Base-by-base conservation (phyloP, 2,888 invertebrate species). In the Druceiella hillmani region DNA sequence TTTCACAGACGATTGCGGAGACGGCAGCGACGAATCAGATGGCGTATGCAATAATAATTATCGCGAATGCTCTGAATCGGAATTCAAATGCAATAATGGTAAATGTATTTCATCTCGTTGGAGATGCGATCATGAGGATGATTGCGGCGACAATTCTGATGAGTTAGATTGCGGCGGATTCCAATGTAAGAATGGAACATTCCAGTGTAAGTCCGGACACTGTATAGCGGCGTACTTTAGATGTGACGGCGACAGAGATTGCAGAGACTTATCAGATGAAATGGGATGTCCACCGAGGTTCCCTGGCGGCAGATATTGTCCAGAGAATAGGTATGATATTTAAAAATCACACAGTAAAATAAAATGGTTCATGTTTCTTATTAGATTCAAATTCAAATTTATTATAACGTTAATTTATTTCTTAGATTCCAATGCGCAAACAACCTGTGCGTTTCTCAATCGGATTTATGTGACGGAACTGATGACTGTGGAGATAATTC, bases 71-170 rank as follows among this genome's bases (percentile, higher is more conserved):
- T 94, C 93, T 0, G 94, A 95, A 58, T 91, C 89, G 0, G 93
- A 93, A 57, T 93, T 91, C 74, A 78, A 77, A 36, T 94, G 93
- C 55, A 77, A 70, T 29, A 92, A 92, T 55, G 87, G 88, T 24
- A 90, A 89, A 55, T 94, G 93, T 56, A 90, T 95, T 33, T 91
- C 93, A 0, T 84, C 85, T 1, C 75, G 93, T 44, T 94, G 93
- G 92, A 78, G 89, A 25, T 97, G 97, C 61, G 95, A 97, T 57
- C 89, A 89, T 62, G 94, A 95, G 59, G 91, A 95, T 57, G 97
- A 98, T 58, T 98, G 97, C 54, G 92, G 93, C 0, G 97, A 98
- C 60, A 87, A 87, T 51, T 85, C 89, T 3, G 98, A 99, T 56
- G 93, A 94, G 60, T 65, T 80, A 41, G 81, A 81, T 35, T 93